These are phyloP conservation scores for Festucalex cinctus DNA, from an alignment of 2,113 vertebrate species.

Conservation along the genomic window DNA sequence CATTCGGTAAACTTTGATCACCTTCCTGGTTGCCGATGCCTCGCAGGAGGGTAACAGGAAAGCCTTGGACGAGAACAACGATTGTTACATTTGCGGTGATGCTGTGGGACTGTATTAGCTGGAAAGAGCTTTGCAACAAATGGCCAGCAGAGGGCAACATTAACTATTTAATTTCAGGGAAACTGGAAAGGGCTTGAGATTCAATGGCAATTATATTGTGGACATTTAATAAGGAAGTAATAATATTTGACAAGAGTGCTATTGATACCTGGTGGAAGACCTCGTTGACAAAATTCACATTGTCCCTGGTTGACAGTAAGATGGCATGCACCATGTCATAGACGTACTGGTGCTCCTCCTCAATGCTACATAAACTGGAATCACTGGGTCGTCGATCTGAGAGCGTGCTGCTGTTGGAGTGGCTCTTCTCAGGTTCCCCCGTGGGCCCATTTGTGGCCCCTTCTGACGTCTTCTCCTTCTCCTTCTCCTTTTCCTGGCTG, in stretches of 20 bases:
- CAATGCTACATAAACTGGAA: slow-evolving; percentile 91
- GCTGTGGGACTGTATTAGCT: background rate
- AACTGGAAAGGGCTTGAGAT: background rate
- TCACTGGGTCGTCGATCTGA: slow-evolving; percentile 85
- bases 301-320: slow-evolving; percentile 88
- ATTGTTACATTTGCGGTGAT: background rate
- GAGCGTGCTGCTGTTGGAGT: slow-evolving; percentile 88
- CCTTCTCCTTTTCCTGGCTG: slow-evolving; percentile 80
- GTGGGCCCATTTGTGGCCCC: slow-evolving; percentile 57
- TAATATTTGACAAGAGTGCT: background rate
- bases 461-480: slow-evolving; percentile 77
- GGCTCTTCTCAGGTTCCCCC: slow-evolving; percentile 81
- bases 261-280: slow-evolving; percentile 89
- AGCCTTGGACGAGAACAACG: slow-evolving; percentile 72
- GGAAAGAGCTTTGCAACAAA: background rate
- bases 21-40: slow-evolving; percentile 85
- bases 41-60: slow-evolving; percentile 93
- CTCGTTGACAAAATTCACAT: slow-evolving; percentile 96
- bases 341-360: slow-evolving; percentile 85
- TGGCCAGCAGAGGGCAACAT: slow-evolving; percentile 63
- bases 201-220: background rate
- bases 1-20: slow-evolving; percentile 93
- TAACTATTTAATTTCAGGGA: slow-evolving; percentile 19
- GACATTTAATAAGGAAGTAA: background rate
- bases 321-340: slow-evolving; percentile 95